phyloP scores from a whole-genome alignment of 1,140 invertebrate species.

The Neomicropteryx cornuta region DNA sequence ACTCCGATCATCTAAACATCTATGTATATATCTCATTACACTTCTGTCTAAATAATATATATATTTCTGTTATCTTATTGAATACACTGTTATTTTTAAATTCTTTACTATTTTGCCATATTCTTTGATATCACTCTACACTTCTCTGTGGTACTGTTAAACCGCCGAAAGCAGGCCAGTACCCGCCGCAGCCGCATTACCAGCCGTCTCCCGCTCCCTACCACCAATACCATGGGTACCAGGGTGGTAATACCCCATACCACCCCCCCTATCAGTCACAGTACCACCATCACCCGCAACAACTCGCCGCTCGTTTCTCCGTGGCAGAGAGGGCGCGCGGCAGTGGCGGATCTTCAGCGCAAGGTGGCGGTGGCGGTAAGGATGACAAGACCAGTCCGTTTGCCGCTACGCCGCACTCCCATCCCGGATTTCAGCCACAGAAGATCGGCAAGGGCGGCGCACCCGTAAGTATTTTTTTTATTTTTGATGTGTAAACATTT shows the following conservation, averaged over 20 bases:
- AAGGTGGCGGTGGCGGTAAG: conserved; percentile 33
- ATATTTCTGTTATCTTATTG: too few species aligned
- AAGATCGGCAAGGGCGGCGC: conserved; percentile 79
- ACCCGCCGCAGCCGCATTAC: neutral
- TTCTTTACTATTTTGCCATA: conserved; percentile 34
- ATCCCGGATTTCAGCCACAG: conserved; percentile 87
- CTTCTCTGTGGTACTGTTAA: conserved; percentile 23
- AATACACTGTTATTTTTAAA: too few species aligned
- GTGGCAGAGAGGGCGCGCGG: conserved; percentile 29
- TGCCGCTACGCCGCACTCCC: conserved; percentile 76
- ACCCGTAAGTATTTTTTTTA: conserved; percentile 33
- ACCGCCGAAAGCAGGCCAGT: neutral
- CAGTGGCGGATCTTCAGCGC: conserved; percentile 23
- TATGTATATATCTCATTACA: too few species aligned
- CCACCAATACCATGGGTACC: conserved; percentile 35
- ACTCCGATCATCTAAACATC: too few species aligned
- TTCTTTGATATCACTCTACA: conserved; percentile 37
- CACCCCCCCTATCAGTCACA: conserved; percentile 18
- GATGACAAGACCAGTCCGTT: conserved; percentile 71
- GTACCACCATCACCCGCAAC: conserved; percentile 21
- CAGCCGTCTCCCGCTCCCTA: conserved; percentile 15
- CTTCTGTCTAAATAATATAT: too few species aligned
- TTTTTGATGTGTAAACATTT: neutral
- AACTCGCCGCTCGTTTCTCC: conserved; percentile 31
- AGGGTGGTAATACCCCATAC: conserved; percentile 23